Conservation (phyloP, 2,888 invertebrate genomes). For the Diplazon laetatorius region DNA sequence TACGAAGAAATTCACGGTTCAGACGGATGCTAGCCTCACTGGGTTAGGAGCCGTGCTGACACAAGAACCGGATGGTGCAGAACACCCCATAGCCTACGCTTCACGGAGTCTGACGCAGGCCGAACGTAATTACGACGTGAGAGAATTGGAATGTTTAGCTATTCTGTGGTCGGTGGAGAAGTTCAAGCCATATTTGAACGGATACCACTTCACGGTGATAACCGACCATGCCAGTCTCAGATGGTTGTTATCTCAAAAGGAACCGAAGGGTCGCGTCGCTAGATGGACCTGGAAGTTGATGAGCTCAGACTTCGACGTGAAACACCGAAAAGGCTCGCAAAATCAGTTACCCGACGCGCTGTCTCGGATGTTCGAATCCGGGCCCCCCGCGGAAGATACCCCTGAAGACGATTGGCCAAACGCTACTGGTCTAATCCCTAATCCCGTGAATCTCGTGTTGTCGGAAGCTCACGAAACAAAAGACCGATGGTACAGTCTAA, state of each 20-base stretch:
- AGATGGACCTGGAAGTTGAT: constrained; percentile 37
- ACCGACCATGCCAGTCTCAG: constrained; percentile 45
- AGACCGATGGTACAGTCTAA: no score
- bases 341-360: neutral
- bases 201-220: constrained; percentile 34
- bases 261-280: constrained; percentile 40
- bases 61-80: neutral
- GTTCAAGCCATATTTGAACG: constrained; percentile 43
- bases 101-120: neutral
- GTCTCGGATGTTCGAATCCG: neutral
- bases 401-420: neutral
- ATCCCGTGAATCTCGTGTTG: no score
- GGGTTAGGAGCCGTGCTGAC: constrained; percentile 1
- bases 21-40: neutral
- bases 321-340: constrained; percentile 11
- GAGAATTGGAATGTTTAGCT: constrained; percentile 51
- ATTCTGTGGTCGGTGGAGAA: constrained; percentile 37
- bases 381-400: constrained; percentile 35
- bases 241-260: constrained; percentile 40
- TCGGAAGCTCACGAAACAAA: no score
- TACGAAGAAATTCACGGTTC: neutral
- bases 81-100: neutral
- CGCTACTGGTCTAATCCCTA: no score
- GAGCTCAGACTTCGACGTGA: constrained; percentile 28
- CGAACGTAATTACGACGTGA: neutral